A percentile compares a stretch with the other conserved stretches of the same genome.
These are phyloP conservation scores for Hypomecis atomaria DNA, from an alignment of 2,888 invertebrate genomes.

Conservation along the genomic window DNA sequence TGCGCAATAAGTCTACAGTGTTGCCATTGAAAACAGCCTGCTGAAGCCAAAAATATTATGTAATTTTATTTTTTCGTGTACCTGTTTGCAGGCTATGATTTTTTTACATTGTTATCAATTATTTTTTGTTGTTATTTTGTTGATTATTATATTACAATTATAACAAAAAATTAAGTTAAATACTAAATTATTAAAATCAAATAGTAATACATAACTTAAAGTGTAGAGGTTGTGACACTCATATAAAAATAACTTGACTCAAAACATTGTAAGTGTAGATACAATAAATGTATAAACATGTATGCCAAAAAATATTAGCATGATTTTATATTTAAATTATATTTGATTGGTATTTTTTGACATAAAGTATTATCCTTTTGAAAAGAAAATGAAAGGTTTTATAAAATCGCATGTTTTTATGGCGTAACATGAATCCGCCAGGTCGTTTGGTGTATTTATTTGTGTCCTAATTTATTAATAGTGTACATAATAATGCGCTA, in stretches of 20 bases:
- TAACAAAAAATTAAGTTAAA: constrained; percentile 8
- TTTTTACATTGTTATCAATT: constrained; percentile 44
- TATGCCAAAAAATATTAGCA: constrained; percentile 28
- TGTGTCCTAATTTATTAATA: too few relatives aligned
- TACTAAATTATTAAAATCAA: constrained; percentile 8
- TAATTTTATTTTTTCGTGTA: constrained; percentile 42
- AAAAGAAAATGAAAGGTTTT: constrained; percentile 15
- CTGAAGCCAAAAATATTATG: constrained; percentile 49
- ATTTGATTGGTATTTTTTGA: constrained; percentile 51
- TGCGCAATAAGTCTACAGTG: constrained; percentile 42
- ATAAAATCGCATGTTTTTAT: constrained; percentile 13
- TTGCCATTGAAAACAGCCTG: constrained; percentile 52
- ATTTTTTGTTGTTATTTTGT: constrained; percentile 48
- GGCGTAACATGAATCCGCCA: too few relatives aligned
- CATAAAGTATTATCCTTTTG: constrained; percentile 36
- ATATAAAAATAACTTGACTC: constrained; percentile 12
- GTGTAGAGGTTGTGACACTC: constrained; percentile 29
- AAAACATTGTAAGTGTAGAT: constrained; percentile 18
- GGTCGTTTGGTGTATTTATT: too few relatives aligned
- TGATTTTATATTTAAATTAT: constrained; percentile 31
- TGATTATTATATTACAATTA: constrained; percentile 33
- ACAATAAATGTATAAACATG: constrained; percentile 13
- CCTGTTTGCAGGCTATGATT: constrained; percentile 46
- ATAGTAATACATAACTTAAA: constrained; percentile 14
- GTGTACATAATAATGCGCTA: too few relatives aligned